Conservation (phyloP, 2,888 invertebrate genomes). For the Sinodicranocentrus sp. region DNA sequence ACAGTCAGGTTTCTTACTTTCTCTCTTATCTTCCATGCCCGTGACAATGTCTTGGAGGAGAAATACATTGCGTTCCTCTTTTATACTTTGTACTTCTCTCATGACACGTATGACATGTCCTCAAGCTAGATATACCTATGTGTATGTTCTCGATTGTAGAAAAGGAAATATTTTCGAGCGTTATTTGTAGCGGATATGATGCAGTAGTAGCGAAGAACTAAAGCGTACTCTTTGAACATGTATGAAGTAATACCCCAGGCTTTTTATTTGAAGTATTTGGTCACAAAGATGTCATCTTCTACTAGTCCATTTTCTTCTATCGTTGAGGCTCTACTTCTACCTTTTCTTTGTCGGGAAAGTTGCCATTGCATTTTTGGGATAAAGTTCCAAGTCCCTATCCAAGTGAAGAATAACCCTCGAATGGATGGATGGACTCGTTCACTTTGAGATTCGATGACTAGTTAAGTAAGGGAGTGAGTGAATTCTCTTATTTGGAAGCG, state of each 20-base stretch:
- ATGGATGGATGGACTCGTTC: slow-evolving; percentile 36
- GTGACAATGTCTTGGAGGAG: too few species aligned
- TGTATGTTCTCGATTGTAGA: not conserved
- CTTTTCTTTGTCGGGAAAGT: not conserved
- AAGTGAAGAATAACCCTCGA: slow-evolving; percentile 16
- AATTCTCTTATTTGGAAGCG: slow-evolving; percentile 38
- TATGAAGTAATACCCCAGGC: not conserved
- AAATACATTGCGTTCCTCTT: too few species aligned
- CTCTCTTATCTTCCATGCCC: too few species aligned
- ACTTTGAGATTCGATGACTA: slow-evolving; percentile 27
- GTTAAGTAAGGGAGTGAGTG: slow-evolving; percentile 34
- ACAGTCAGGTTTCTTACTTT: too few species aligned
- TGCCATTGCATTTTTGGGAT: not conserved
- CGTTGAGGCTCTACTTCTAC: not conserved
- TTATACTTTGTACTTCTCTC: not conserved
- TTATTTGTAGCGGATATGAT: not conserved
- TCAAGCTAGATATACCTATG: not conserved
- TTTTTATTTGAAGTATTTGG: slow-evolving; percentile 23
- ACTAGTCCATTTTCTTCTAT: not conserved
- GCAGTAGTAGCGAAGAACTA: too few species aligned
- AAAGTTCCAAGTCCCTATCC: not conserved
- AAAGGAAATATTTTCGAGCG: not conserved
- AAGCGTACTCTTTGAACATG: not conserved
- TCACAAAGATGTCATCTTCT: slow-evolving; percentile 34
- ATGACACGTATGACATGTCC: not conserved